Percentiles rank a stretch among this genome's conserved stretches.
Conservation (phyloP, 2,113 vertebrate species). For the Zosterops hypoxanthus region DNA sequence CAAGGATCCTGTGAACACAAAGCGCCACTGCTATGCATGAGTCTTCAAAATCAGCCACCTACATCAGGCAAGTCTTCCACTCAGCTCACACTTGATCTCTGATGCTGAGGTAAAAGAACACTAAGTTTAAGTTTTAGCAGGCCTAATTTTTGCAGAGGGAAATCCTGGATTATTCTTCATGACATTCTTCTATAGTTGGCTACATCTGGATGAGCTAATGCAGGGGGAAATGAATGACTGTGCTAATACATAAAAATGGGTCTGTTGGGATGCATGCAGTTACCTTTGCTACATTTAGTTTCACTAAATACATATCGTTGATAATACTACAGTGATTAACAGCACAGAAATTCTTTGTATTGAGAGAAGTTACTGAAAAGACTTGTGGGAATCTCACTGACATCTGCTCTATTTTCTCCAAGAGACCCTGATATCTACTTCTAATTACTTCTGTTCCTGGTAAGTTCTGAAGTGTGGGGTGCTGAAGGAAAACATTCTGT, state of each 20-base stretch:
- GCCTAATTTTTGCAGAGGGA: neutral
- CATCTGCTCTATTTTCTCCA: constrained; percentile 6
- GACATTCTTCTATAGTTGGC: neutral
- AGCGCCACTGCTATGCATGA: rapidly evolving
- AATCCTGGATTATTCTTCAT: neutral
- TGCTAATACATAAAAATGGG: neutral
- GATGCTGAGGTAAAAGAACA: neutral
- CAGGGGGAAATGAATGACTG: neutral
- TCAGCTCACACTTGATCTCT: neutral
- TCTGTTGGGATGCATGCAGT: neutral
- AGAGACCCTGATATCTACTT: neutral
- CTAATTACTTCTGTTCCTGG: neutral
- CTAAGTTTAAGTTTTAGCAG: neutral
- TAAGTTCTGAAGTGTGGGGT: neutral
- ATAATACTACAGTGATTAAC: neutral
- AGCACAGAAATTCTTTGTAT: neutral
- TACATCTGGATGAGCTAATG: neutral
- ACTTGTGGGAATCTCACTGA: neutral
- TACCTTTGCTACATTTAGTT: neutral
- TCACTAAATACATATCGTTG: neutral
- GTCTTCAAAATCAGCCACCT: neutral
- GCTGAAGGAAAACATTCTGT: constrained; percentile 22
- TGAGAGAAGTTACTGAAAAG: neutral
- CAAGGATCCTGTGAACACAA: neutral
- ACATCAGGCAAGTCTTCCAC: neutral